A percentile compares a stretch with the other conserved stretches of the same genome.
Evolutionary conservation across 2,888 invertebrate genomes (phyloP).

Genomic region (Aleiodes alternator): DNA sequence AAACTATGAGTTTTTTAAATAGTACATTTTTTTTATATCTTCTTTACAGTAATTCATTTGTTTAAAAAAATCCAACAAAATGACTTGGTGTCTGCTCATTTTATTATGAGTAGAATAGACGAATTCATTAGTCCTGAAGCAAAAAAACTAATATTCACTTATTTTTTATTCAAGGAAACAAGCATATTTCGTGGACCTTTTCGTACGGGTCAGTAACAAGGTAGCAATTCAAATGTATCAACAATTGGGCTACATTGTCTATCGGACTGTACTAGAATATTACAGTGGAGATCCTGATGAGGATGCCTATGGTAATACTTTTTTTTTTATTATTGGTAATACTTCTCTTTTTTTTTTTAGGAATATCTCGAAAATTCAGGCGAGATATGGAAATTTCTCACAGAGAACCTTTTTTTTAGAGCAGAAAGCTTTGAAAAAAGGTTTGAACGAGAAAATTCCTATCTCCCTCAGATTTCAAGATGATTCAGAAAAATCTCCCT

Average conservation of each 20-base stretch:
- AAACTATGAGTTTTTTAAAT: too few species aligned
- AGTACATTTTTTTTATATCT: too few species aligned
- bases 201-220: constrained; percentile 97
- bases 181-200: constrained; percentile 98
- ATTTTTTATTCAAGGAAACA: constrained; percentile 84
- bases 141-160: background rate
- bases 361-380: too few species aligned
- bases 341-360: constrained; percentile 39
- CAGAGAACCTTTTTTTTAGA: too few species aligned
- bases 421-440: too few species aligned
- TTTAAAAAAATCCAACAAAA: too few species aligned
- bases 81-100: too few species aligned
- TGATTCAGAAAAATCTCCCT: background rate
- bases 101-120: background rate
- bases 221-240: constrained; percentile 99
- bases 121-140: background rate
- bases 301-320: constrained; percentile 97
- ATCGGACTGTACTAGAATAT: constrained; percentile 97
- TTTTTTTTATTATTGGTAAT: too few species aligned
- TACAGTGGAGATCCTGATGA: constrained; percentile 99
- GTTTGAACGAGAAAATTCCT: too few species aligned
- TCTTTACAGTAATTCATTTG: too few species aligned
- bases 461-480: too few species aligned
- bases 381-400: too few species aligned
- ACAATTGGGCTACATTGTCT: constrained; percentile 96